Conservation (phyloP, 2,888 invertebrate species). For the Trichacis sp. region DNA sequence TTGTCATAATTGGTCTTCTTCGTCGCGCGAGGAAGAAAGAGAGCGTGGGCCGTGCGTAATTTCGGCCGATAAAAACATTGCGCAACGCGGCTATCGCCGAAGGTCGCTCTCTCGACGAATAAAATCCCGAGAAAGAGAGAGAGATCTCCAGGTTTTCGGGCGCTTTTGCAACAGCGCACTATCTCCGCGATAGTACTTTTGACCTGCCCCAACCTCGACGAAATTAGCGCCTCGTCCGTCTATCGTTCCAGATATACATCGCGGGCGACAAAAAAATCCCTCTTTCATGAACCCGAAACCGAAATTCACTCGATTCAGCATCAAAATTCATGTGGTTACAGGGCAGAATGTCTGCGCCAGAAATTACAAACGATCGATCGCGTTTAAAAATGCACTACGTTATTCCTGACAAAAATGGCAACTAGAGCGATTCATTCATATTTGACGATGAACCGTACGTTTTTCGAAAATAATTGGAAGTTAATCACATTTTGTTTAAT, state of each 20-base stretch:
- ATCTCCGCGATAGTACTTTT: constrained; percentile 47
- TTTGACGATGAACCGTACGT: background rate
- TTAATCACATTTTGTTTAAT: too few species aligned
- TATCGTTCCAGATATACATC: constrained; percentile 25
- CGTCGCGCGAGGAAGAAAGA: background rate
- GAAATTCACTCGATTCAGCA: too few species aligned
- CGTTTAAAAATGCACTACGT: background rate
- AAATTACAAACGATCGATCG: background rate
- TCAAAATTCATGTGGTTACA: background rate
- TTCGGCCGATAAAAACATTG: constrained; percentile 66
- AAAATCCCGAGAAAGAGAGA: constrained; percentile 27
- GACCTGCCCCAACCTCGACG: constrained; percentile 62
- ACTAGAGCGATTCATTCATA: too few species aligned
- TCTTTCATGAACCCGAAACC: background rate
- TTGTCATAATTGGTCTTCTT: background rate
- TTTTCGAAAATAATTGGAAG: too few species aligned
- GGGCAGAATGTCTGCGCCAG: background rate
- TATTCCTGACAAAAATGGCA: too few species aligned
- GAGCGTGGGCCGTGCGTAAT: constrained; percentile 46
- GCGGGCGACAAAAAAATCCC: constrained; percentile 6
- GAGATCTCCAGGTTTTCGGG: constrained; percentile 14
- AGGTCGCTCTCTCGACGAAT: constrained; percentile 54
- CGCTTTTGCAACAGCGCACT: constrained; percentile 34
- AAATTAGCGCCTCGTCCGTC: constrained; percentile 48
- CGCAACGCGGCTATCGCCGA: constrained; percentile 60